Conservation (phyloP, 2,888 invertebrate genomes). For the Caenorhabditis panamensis region DNA sequence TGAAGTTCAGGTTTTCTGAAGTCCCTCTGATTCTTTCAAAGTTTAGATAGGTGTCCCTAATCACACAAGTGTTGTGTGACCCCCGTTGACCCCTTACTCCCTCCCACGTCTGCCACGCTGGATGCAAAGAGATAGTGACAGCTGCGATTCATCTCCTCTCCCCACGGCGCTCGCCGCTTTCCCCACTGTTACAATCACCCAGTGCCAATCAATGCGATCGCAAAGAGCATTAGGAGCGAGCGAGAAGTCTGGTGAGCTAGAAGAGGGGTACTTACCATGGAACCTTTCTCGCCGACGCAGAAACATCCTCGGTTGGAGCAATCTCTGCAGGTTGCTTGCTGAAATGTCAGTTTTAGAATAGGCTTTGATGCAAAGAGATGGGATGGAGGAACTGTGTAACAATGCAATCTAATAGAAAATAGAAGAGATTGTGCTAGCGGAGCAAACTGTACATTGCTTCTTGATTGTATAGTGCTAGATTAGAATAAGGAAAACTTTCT, state of each 20-base stretch:
- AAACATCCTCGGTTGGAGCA: slow-evolving; percentile 81
- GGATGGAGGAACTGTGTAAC: background rate
- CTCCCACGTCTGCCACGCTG: slow-evolving; percentile 55
- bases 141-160: slow-evolving; percentile 23
- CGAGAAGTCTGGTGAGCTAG: background rate
- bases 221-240: slow-evolving; percentile 2
- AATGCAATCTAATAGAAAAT: background rate
- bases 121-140: slow-evolving; percentile 47
- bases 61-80: slow-evolving; percentile 48
- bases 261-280: slow-evolving; percentile 73
- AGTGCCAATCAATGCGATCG: slow-evolving; percentile 38
- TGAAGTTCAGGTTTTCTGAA: slow-evolving; percentile 83
- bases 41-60: slow-evolving; percentile 11
- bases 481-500: too few species aligned
- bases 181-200: slow-evolving; percentile 49
- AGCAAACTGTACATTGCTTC: background rate
- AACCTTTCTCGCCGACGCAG: slow-evolving; percentile 81
- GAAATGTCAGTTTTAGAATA: slow-evolving; percentile 67
- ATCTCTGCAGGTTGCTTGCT: slow-evolving; percentile 81
- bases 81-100: slow-evolving; percentile 48
- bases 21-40: slow-evolving; percentile 84
- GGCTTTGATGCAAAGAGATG: too few species aligned
- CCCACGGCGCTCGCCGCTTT: slow-evolving; percentile 4
- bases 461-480: too few species aligned
- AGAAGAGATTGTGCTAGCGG: too few species aligned